phyloP scores from a whole-genome alignment of 2,888 invertebrate genomes.

The Torymus auratus region DNA sequence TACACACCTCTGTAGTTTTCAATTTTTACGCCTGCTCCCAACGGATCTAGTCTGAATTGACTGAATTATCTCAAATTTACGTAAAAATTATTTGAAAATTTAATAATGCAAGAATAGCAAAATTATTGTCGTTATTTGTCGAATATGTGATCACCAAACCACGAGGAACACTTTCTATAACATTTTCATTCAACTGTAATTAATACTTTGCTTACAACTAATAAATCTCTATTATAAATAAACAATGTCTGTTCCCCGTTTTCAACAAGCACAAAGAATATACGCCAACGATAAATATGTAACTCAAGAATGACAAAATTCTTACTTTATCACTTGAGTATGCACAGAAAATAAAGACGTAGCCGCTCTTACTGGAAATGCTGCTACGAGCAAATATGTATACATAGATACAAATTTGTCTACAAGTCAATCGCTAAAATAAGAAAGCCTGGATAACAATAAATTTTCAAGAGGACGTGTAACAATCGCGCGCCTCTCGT shows the following conservation, averaged over 20 bases:
- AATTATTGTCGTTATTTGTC: too few species aligned
- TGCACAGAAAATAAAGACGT: not conserved
- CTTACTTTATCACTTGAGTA: slow-evolving; percentile 18
- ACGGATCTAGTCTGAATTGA: too few species aligned
- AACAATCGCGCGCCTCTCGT: slow-evolving; percentile 47
- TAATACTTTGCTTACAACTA: too few species aligned
- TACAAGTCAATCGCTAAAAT: slow-evolving; percentile 34
- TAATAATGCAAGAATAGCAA: too few species aligned
- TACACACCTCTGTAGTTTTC: too few species aligned
- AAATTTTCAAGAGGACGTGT: slow-evolving; percentile 36
- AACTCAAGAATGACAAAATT: slow-evolving; percentile 27
- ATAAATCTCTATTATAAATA: not conserved
- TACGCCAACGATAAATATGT: slow-evolving; percentile 8
- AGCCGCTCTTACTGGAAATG: slow-evolving; percentile 44
- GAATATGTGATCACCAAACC: too few species aligned
- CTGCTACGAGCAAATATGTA: slow-evolving; percentile 27
- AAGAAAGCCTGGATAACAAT: slow-evolving; percentile 49
- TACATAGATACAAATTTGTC: slow-evolving; percentile 38
- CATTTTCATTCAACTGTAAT: too few species aligned
- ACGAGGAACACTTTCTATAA: too few species aligned
- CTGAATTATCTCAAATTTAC: too few species aligned
- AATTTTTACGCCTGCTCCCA: too few species aligned
- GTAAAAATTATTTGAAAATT: too few species aligned
- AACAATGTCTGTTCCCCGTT: too few species aligned
- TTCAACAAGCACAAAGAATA: not conserved